Conservation (phyloP, 2,888 invertebrate genomes). For the Yponomeuta malinellus region DNA sequence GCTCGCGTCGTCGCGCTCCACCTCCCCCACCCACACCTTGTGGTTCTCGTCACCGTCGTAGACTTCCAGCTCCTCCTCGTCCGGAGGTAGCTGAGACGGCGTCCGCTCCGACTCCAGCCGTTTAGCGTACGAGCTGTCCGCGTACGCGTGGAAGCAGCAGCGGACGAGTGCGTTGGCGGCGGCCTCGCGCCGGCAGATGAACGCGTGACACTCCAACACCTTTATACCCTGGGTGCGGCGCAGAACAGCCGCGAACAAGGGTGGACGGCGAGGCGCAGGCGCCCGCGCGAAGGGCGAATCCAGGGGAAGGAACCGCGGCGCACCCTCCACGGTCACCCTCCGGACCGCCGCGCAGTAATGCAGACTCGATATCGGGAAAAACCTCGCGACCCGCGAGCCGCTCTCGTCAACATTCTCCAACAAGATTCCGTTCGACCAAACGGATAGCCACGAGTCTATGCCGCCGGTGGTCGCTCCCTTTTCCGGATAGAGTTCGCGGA, state of each 20-base stretch:
- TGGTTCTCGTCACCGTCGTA: constrained; percentile 96
- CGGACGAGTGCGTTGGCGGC: constrained; percentile 98
- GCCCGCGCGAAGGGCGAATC: constrained; percentile 97
- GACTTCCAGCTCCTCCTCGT: constrained; percentile 86
- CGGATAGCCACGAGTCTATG: constrained; percentile 96
- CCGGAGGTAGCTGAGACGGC: constrained; percentile 55
- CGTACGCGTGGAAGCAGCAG: constrained; percentile 98
- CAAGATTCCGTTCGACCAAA: constrained; percentile 96
- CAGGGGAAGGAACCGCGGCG: constrained; percentile 93
- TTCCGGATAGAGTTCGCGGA: constrained; percentile 96
- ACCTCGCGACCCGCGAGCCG: constrained; percentile 93
- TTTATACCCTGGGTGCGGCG: constrained; percentile 97
- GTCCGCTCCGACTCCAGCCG: constrained; percentile 81
- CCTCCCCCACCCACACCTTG: constrained; percentile 93
- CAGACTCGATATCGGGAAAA: constrained; percentile 95
- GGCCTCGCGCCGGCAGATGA: constrained; percentile 96
- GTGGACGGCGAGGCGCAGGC: constrained; percentile 95
- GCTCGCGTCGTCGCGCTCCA: constrained; percentile 83
- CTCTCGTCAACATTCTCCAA: constrained; percentile 98
- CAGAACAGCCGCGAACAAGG: constrained; percentile 96
- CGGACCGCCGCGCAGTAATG: constrained; percentile 98
- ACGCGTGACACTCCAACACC: constrained; percentile 98
- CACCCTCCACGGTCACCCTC: constrained; percentile 84
- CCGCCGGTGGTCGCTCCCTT: constrained; percentile 93
- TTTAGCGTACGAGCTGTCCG: constrained; percentile 94